Evolutionary conservation across 2,888 invertebrate genomes (phyloP), one percentile per base, ranked within the genome.

Genomic region (Lycophotia porphyrea): DNA sequence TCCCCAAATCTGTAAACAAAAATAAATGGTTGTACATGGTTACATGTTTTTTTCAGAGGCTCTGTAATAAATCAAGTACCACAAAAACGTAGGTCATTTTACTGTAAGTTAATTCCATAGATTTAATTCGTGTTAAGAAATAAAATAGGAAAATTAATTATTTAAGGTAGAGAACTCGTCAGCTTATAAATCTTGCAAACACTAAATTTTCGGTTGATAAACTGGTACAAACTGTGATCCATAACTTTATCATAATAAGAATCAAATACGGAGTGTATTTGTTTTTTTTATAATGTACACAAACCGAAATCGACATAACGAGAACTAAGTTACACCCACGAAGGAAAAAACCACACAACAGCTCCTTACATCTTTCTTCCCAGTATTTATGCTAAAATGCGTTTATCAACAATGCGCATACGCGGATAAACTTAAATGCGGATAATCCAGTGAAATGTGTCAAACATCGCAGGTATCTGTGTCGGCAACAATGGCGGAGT

Each of bases 401-500:
- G 82, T 84, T 87, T 80, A 81, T 65, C 74, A 80, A 85, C 84
- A 85, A 78, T 76, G 68, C 60, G 44, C 52, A 66, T 70, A 55
- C 78, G 69, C 75, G 67, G 85, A 84, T 87, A 73, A 82, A 80
- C 79, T 80, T 88, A 82, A 87, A 88, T 84, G 70, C 81, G 74
- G 90, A 89, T 89, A 84, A 89, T 87, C 89, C 81, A 52, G 52
- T 74, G 74, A 85, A 86, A 88, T 86, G 87, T 90, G 90, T 86
- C 88, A 91, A 85, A 82, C 82, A 83, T 78, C 76, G 84, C 86
- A 84, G 84, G 86, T 89, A 87, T 89, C 87, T 82, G 81, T 89
- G 85, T 76, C 82, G 61, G 34, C 60, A 66, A 87, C 82, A 88
- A 87, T 85, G 78, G 76, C 36, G 36, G 44, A 65, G 58, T 73